phyloP scores from a whole-genome alignment of 2,888 invertebrate species.

The Lasioglossum calceatum region DNA sequence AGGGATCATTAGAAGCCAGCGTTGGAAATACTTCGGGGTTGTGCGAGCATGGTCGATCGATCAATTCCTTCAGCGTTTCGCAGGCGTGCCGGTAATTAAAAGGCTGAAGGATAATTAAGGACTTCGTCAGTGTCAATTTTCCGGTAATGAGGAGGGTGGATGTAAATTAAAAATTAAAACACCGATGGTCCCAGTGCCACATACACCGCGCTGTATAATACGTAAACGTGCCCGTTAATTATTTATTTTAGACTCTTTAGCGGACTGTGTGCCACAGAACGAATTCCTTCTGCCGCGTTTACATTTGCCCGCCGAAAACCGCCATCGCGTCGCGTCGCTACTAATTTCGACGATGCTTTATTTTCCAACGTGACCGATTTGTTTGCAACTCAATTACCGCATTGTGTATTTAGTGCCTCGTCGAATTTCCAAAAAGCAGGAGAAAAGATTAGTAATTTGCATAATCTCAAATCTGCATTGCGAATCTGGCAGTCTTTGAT shows the following conservation, averaged over 20 bases:
- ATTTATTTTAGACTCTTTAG: slow-evolving; percentile 59
- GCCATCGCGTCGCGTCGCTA: neutral
- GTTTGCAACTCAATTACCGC: neutral
- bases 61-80: slow-evolving; percentile 35
- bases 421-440: neutral
- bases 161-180: slow-evolving; percentile 59
- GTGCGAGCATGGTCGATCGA: slow-evolving; percentile 27
- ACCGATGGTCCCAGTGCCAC: slow-evolving; percentile 6
- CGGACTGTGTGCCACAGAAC: neutral
- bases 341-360: slow-evolving; percentile 11
- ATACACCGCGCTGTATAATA: slow-evolving; percentile 6
- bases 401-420: neutral
- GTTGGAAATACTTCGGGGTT: slow-evolving; percentile 2
- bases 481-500: neutral
- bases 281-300: slow-evolving; percentile 38
- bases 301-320: neutral
- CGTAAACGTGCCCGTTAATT: slow-evolving; percentile 44
- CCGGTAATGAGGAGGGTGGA: slow-evolving; percentile 54
- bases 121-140: slow-evolving; percentile 54
- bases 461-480: neutral
- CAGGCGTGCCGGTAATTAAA: slow-evolving; percentile 52
- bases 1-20: slow-evolving; percentile 25
- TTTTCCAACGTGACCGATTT: slow-evolving; percentile 6
- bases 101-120: slow-evolving; percentile 55
- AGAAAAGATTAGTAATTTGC: neutral